These are phyloP conservation scores for Fragum fragum DNA, from an alignment of 2,888 invertebrate species.

Conservation along the genomic window DNA sequence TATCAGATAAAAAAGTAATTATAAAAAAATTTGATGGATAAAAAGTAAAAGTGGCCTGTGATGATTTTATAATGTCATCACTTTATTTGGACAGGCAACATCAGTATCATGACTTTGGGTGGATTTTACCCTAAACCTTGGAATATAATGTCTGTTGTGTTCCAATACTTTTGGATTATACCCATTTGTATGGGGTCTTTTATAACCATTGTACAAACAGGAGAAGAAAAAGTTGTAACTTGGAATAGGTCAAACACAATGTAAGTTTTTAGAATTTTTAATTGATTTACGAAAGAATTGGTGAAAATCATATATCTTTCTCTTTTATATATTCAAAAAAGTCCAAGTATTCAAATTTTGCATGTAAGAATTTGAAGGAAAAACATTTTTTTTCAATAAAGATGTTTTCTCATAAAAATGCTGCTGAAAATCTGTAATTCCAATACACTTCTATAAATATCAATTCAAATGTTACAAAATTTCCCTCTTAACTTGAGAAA, in stretches of 20 bases:
- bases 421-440: too few relatives aligned
- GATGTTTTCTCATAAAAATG: too few relatives aligned
- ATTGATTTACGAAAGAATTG: too few relatives aligned
- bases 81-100: not conserved
- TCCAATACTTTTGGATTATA: conserved; percentile 58
- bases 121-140: conserved; percentile 15
- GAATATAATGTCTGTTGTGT: conserved; percentile 50
- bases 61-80: conserved; percentile 30
- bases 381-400: too few relatives aligned
- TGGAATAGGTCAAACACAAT: conserved; percentile 55
- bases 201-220: conserved; percentile 55
- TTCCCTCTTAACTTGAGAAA: too few relatives aligned
- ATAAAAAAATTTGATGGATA: conserved; percentile 9
- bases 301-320: too few relatives aligned
- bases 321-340: too few relatives aligned
- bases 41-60: not conserved
- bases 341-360: too few relatives aligned
- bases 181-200: conserved; percentile 62
- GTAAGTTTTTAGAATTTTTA: conserved; percentile 35
- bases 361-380: too few relatives aligned
- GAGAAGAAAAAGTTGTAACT: conserved; percentile 30
- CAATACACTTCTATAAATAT: too few relatives aligned
- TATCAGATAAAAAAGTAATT: conserved; percentile 21
- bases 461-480: too few relatives aligned
- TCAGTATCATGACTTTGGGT: conserved; percentile 25